These are phyloP conservation scores for Diabrotica virgifera DNA, from an alignment of 1,140 invertebrate genomes.

Conservation along the genomic window DNA sequence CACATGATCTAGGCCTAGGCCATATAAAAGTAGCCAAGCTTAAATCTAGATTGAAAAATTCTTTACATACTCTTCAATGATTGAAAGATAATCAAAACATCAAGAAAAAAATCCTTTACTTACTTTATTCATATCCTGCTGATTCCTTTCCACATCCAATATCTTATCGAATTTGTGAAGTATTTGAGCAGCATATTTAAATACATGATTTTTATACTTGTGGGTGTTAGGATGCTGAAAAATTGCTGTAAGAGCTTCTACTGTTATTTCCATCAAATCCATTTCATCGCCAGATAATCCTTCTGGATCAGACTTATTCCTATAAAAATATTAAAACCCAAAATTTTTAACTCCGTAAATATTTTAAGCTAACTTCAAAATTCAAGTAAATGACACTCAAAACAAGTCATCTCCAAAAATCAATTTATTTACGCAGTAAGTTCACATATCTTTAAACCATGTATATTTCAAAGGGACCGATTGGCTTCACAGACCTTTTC, in stretches of 20 bases:
- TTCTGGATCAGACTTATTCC: constrained; percentile 47
- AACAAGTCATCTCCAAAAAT: neutral
- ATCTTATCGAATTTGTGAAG: constrained; percentile 47
- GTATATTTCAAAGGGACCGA: no score
- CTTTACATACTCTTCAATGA: no score
- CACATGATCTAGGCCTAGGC: no score
- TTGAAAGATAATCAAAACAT: neutral
- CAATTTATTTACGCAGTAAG: no score
- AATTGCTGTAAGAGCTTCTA: constrained; percentile 57
- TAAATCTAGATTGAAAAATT: no score
- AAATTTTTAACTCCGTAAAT: no score
- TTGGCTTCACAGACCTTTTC: no score
- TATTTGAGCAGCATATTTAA: constrained; percentile 39
- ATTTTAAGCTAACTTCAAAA: no score
- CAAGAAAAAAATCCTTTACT: constrained; percentile 10
- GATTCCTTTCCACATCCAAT: constrained; percentile 38
- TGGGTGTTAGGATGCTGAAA: constrained; percentile 41
- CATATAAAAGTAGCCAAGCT: no score
- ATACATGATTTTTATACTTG: constrained; percentile 39
- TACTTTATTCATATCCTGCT: constrained; percentile 41
- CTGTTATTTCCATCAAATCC: constrained; percentile 58
- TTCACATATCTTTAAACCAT: no score
- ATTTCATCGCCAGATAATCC: constrained; percentile 53
- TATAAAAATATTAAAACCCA: constrained; percentile 21
- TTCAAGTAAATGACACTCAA: neutral